Evolutionary conservation across 2,797 vertebrate genomes (phyloP), one percentile per base, ranked within the genome.

Genomic region (Adrianichthys oophorus): DNA sequence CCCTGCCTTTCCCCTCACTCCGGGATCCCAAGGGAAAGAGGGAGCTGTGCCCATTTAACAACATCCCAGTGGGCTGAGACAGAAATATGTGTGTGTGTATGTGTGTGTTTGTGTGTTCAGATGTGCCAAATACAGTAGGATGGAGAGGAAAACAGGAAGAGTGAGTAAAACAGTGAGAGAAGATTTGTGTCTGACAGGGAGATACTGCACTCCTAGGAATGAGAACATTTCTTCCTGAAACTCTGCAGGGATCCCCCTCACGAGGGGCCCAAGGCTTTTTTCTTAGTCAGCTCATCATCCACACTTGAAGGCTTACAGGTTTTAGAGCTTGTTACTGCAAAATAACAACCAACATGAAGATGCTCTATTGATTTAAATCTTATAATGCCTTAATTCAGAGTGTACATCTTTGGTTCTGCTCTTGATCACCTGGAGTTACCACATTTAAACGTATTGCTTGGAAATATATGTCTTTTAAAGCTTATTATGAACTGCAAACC

Each of bases 11-110:
- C 62, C 68, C 70, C 46, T 55, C 26, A 4, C 65, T 53, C 52
- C 47, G 17, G 26, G 4, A 44, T 65, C 85, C 60, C 71, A 5
- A 4, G 65, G 67, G 77, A 76, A n/a, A 29, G n/a, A 53, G 51
- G 29, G 48, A 10, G 59, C 74, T 70, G 48, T 74, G 65, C 65
- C 48, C 72, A 62, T 78, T 77, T 76, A 81, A 76, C 77, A 68
- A 70, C 64, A 59, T 74, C 74, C 65, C 60, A 62, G 40, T n/a
- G 49, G 80, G 69, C 58, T 37, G 29, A 56, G 64, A 56, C 18
- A 26, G 47, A 56, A 50, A 26, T 48, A 40, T 53, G 49, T 44
- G 52, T 59, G 56, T 64, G 56, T 44, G 52, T 59, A 53, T 64
- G 56, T 75, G 59, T 68, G 47, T 59, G 53, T 45, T 42, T 1